phyloP scores from a whole-genome alignment of 2,113 vertebrate species.

The Equus przewalskii region DNA sequence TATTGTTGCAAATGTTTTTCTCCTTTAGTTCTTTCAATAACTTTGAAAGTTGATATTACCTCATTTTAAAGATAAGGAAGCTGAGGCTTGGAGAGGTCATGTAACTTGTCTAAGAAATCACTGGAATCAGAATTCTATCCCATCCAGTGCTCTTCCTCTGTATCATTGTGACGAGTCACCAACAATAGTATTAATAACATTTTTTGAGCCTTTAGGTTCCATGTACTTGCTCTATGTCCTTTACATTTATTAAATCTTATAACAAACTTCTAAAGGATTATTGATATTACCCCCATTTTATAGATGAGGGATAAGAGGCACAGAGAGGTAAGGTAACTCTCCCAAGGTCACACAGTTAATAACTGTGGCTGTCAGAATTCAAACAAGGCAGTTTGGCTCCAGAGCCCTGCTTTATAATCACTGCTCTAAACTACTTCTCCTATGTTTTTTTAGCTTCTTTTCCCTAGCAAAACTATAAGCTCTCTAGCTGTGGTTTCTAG shows the following conservation, averaged over 20 bases:
- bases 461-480: not conserved
- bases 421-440: not conserved
- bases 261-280: not conserved
- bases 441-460: not conserved
- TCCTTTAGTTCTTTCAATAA: not conserved
- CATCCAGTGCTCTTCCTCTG: not conserved
- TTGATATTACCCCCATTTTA: not conserved
- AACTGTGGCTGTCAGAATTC: not conserved
- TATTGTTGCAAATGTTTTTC: not conserved
- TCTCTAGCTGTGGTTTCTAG: not conserved
- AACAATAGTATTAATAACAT: not conserved
- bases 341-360: not conserved
- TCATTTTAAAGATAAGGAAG: not conserved
- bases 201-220: not conserved
- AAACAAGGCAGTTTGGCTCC: not conserved
- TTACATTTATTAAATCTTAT: not conserved
- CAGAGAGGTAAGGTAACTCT: not conserved
- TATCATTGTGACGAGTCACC: not conserved
- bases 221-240: not conserved
- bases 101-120: not conserved
- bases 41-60: not conserved
- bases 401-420: not conserved
- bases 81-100: not conserved
- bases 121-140: not conserved
- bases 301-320: not conserved